Percentiles rank a stretch among this genome's conserved stretches.
phyloP scores from a whole-genome alignment of 1,140 invertebrate genomes.

The Solen grandis region DNA sequence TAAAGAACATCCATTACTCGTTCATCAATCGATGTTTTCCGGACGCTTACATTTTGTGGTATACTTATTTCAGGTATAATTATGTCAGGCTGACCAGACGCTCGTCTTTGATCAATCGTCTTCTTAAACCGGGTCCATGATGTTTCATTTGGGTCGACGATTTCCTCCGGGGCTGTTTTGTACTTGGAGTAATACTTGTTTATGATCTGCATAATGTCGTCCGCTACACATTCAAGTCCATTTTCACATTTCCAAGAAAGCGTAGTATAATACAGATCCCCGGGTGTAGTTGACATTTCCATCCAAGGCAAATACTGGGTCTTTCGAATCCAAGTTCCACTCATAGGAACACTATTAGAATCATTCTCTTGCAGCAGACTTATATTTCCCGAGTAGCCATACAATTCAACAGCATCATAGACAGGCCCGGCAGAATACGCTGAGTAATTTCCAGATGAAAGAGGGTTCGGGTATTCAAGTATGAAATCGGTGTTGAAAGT shows the following conservation, averaged over 20 bases:
- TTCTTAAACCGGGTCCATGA: slow-evolving; percentile 61
- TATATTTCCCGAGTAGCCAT: slow-evolving; percentile 52
- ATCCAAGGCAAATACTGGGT: slow-evolving; percentile 63
- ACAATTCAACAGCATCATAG: slow-evolving; percentile 60
- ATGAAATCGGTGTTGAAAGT: slow-evolving; percentile 51
- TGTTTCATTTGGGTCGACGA: slow-evolving; percentile 59
- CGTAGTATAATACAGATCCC: slow-evolving; percentile 56
- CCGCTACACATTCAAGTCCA: slow-evolving; percentile 42
- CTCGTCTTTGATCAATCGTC: slow-evolving; percentile 55
- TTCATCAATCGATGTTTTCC: slow-evolving; percentile 37
- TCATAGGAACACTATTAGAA: slow-evolving; percentile 10
- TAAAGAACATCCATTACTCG: slow-evolving; percentile 41
- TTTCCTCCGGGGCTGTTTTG: slow-evolving; percentile 40
- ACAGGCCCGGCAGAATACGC: slow-evolving; percentile 57
- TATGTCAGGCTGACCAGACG: slow-evolving; percentile 50
- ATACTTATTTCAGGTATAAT: slow-evolving; percentile 57
- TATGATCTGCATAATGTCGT: slow-evolving; percentile 56
- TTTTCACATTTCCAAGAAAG: slow-evolving; percentile 59
- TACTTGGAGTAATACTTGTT: slow-evolving; percentile 48
- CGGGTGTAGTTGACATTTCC: slow-evolving; percentile 55
- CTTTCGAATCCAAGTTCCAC: slow-evolving; percentile 54
- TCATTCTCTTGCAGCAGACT: background rate
- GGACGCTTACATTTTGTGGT: background rate
- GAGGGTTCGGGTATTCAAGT: slow-evolving; percentile 56
- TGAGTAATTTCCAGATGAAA: slow-evolving; percentile 48